Evolutionary conservation across 2,888 invertebrate species (phyloP).

Genomic region (Geotrupes spiniger): DNA sequence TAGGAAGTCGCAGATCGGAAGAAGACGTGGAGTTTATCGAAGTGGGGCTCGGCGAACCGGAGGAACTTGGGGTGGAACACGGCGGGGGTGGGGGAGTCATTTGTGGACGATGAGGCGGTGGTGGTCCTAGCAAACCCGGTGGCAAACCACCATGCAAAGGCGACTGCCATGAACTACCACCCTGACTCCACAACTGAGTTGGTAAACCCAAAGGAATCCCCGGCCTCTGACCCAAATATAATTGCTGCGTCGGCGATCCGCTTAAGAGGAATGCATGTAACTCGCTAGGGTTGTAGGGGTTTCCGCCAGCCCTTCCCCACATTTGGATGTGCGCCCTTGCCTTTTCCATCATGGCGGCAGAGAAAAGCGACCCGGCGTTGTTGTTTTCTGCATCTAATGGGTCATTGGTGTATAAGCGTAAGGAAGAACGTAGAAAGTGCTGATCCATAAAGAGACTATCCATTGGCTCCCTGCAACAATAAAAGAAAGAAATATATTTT

Average conservation of each 20-base stretch:
- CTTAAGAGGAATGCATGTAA: conserved; percentile 47
- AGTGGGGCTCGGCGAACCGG: conserved; percentile 59
- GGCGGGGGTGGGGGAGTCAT: conserved; percentile 52
- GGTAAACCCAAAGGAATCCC: conserved; percentile 44
- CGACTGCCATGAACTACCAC: conserved; percentile 42
- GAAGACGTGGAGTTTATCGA: conserved; percentile 38
- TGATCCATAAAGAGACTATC: conserved; percentile 77
- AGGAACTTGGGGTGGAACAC: conserved; percentile 56
- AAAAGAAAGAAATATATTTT: conserved; percentile 8
- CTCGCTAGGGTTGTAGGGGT: conserved; percentile 55
- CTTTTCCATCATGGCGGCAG: conserved; percentile 59
- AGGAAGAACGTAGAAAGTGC: conserved; percentile 63
- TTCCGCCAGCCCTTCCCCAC: conserved; percentile 52
- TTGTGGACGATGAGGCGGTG: conserved; percentile 45
- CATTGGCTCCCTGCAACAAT: conserved; percentile 65
- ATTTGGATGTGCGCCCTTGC: conserved; percentile 54
- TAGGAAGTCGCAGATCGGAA: conserved; percentile 49
- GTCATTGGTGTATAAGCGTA: conserved; percentile 58
- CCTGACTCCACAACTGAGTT: conserved; percentile 51
- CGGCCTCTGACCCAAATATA: conserved; percentile 44
- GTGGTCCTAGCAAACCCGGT: conserved; percentile 47
- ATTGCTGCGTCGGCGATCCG: conserved; percentile 43
- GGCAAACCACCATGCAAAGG: conserved; percentile 47
- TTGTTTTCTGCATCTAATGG: conserved; percentile 53
- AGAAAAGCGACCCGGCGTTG: conserved; percentile 50